Evolutionary conservation across 2,888 invertebrate genomes (phyloP).

Genomic region (Rhamphomyia laevipes): DNA sequence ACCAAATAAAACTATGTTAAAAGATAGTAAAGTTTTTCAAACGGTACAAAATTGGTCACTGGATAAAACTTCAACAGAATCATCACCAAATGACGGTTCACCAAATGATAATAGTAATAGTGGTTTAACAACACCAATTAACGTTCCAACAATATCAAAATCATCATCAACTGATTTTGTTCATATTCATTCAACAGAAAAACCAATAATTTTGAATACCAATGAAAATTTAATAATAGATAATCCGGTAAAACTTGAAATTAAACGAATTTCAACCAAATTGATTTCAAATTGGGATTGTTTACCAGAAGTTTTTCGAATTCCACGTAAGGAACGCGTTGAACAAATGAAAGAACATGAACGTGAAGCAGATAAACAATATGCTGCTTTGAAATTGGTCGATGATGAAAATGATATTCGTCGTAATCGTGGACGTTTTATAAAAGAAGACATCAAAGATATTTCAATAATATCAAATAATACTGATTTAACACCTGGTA

Average conservation of each 20-base stretch:
- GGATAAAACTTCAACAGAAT: conserved; percentile 10
- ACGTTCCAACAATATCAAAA: neutral
- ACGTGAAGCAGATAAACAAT: conserved; percentile 63
- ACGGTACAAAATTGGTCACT: conserved; percentile 77
- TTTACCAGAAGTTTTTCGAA: conserved; percentile 57
- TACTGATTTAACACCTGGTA: conserved; percentile 8
- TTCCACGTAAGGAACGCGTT: conserved; percentile 86
- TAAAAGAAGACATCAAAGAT: conserved; percentile 9
- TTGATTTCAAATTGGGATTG: conserved; percentile 27
- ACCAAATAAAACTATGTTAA: conserved; percentile 82
- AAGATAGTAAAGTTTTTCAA: conserved; percentile 79
- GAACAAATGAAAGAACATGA: conserved; percentile 95
- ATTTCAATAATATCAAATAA: conserved; percentile 11
- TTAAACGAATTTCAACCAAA: conserved; percentile 24
- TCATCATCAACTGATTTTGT: too few relatives aligned
- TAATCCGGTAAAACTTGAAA: conserved; percentile 14
- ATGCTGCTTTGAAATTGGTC: conserved; percentile 15
- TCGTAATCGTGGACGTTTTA: conserved; percentile 14
- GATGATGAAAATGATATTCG: conserved; percentile 16
- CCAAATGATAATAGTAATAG: conserved; percentile 9
- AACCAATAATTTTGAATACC: too few relatives aligned
- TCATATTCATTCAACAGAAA: too few relatives aligned
- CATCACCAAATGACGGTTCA: conserved; percentile 17
- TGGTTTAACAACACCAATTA: neutral
- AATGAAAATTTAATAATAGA: neutral